phyloP scores from a whole-genome alignment of 2,797 vertebrate species.

The Sphaeramia orbicularis region DNA sequence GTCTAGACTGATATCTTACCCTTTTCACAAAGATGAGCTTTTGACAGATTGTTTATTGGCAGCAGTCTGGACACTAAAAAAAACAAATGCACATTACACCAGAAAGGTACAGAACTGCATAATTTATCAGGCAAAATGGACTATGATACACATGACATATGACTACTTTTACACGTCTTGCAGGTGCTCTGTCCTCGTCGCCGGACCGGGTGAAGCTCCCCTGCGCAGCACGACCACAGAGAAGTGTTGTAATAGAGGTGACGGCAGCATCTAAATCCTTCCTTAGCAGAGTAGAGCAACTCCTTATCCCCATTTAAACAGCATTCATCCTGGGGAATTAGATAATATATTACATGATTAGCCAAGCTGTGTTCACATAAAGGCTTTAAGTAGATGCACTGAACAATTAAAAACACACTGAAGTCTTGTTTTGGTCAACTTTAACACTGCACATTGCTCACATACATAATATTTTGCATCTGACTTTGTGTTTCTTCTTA shows the following conservation, averaged over 20 bases:
- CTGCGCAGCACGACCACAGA: slow-evolving; percentile 71
- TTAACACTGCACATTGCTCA: no score
- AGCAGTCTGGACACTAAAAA: slow-evolving; percentile 44
- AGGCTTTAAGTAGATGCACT: no score
- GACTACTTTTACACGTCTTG: not conserved
- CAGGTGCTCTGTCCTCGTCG: no score
- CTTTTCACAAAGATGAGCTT: slow-evolving; percentile 28
- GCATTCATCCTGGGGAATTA: slow-evolving; percentile 45
- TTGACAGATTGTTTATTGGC: slow-evolving; percentile 29
- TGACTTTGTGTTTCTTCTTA: no score
- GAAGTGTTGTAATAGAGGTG: slow-evolving; percentile 64
- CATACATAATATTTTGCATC: no score
- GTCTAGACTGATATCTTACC: slow-evolving; percentile 35
- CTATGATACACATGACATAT: not conserved
- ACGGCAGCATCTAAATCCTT: slow-evolving; percentile 60
- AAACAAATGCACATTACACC: not conserved
- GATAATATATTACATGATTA: no score
- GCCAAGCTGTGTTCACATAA: no score
- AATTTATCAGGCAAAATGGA: not conserved
- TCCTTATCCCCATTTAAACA: slow-evolving; percentile 52
- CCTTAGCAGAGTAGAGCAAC: slow-evolving; percentile 44
- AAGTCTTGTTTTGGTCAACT: no score
- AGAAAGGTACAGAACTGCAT: not conserved
- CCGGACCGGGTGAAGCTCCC: slow-evolving; percentile 5
- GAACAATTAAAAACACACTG: no score